Conservation (phyloP, 1,140 invertebrate species). For the Bombus affinis region DNA sequence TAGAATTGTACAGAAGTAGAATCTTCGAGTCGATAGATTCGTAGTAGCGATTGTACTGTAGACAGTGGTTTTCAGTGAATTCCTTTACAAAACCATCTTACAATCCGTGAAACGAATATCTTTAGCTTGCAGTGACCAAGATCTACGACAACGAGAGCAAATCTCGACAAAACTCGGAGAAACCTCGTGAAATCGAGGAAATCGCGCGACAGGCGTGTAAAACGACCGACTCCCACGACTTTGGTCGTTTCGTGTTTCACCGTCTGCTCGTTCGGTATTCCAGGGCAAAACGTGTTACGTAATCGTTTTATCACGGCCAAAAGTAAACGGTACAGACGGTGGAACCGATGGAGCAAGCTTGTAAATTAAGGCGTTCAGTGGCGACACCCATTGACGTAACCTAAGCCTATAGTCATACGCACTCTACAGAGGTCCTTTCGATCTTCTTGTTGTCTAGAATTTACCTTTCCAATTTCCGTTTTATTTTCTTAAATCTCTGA, state of each 20-base stretch:
- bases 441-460: too few relatives aligned
- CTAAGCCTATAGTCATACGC: too few relatives aligned
- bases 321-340: neutral
- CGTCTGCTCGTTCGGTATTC: neutral
- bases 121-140: neutral
- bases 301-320: conserved; percentile 31
- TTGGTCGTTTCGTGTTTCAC: neutral
- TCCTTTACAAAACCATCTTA: neutral
- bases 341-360: neutral
- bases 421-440: too few relatives aligned
- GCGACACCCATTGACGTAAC: neutral
- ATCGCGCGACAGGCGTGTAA: neutral
- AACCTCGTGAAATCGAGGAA: neutral
- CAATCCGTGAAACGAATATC: neutral
- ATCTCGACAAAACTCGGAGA: neutral
- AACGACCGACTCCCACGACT: conserved; percentile 32
- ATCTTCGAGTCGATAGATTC: too few relatives aligned
- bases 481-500: neutral
- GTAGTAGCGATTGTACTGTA: too few relatives aligned
- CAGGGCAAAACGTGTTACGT: conserved; percentile 10
- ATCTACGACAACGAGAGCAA: conserved; percentile 1
- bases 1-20: too few relatives aligned
- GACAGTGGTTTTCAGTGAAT: too few relatives aligned
- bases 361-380: neutral
- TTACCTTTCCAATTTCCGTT: too few relatives aligned